Base-by-base conservation (phyloP, 2,888 invertebrate species). In the Ethmia dodecea region DNA sequence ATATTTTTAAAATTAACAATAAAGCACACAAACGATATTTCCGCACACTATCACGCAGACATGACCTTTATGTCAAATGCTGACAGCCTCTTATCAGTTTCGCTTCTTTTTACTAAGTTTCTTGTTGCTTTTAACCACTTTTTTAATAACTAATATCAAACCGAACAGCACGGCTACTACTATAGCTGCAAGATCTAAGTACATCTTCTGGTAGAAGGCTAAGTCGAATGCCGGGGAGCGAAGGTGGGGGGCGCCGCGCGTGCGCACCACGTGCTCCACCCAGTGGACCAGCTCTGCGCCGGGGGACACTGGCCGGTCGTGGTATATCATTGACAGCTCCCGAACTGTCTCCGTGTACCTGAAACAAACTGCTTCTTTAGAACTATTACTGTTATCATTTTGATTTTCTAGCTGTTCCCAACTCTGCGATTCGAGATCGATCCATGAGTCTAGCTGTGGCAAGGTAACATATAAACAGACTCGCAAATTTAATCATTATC, bases 251-350 rank as follows among this genome's bases (percentile, higher is more conserved):
- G 88, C 89, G 0, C 91, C 90, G 5, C 75, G 63, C 0, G 90
- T 89, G 39, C 80, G 65, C 0, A 87, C 86, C 3, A 91, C 89
- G 57, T 92, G 90, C 60, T 92, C 91, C 24, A 91, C 86, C 92
- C 92, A 92, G 72, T 90, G 91, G 10, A 90, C 76, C 13, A 92
- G 86, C 8, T 88, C 87, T 11, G 88, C 86, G 31, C 89, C 67
- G 0, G 92, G 89, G 5, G 84, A 68, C 33, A 84, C 66, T 0
- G 88, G 88, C 1, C 91, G 80, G 31, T 72, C 54, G 34, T 70
- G 71, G 45, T 66, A 73, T 10, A 66, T 41, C 3, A 52, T 46
- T 0, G 74, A 72, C 0, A 68, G 37, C 13, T 63, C 57, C 29
- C 69, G 55, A 0, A 48, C 56, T 22, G 42, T 60, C 9, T 55